Evolutionary conservation across 2,888 invertebrate genomes (phyloP).

Genomic region (Hipparchia semele): DNA sequence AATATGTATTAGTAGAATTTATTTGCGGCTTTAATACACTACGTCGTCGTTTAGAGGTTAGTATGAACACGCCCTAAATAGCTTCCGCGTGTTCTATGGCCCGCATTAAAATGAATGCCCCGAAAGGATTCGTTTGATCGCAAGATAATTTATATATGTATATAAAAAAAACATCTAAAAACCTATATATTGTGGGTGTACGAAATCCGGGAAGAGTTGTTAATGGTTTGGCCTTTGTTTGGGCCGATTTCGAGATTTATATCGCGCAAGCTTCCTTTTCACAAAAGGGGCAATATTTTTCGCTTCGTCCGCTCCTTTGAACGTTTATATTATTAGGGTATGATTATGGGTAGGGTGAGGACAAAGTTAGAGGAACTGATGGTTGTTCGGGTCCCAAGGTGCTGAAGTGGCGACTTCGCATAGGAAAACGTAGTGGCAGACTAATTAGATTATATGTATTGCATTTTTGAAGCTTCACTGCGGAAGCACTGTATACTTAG

Average conservation of each 20-base stretch:
- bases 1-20: too few relatives aligned
- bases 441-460: too few relatives aligned
- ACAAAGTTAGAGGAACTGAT: background rate
- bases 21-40: too few relatives aligned
- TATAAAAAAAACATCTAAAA: background rate
- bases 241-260: slow-evolving; percentile 36
- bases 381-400: too few relatives aligned
- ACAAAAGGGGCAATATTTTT: slow-evolving; percentile 24
- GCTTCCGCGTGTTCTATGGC: slow-evolving; percentile 70
- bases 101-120: slow-evolving; percentile 62
- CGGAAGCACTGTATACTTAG: too few relatives aligned
- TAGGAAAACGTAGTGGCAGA: too few relatives aligned
- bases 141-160: slow-evolving; percentile 54
- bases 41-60: too few relatives aligned
- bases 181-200: slow-evolving; percentile 56
- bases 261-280: slow-evolving; percentile 32
- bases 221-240: slow-evolving; percentile 45
- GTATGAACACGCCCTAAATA: slow-evolving; percentile 2
- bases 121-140: slow-evolving; percentile 70
- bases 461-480: too few relatives aligned
- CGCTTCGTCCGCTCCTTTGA: slow-evolving; percentile 20
- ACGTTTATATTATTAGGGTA: background rate
- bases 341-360: too few relatives aligned
- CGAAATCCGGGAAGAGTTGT: slow-evolving; percentile 61
- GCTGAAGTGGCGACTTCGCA: too few relatives aligned